Conservation (phyloP, 2,888 invertebrate genomes). For the Lasius fuliginosus region DNA sequence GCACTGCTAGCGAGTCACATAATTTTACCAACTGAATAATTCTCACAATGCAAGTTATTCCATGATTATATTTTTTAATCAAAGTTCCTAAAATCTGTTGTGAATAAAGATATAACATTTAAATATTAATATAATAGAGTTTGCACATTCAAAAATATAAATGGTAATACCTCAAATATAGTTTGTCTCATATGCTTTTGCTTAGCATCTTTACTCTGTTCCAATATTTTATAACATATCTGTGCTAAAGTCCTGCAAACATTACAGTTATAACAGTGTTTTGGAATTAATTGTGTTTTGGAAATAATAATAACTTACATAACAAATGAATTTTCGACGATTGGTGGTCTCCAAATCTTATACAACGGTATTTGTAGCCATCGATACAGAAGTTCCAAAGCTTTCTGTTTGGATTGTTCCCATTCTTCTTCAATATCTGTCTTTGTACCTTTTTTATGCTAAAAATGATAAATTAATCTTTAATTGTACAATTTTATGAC, state of each 20-base stretch:
- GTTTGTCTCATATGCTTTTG: conserved; percentile 90
- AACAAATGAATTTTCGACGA: conserved; percentile 94
- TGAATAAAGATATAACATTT: conserved; percentile 30
- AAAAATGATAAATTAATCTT: conserved; percentile 46
- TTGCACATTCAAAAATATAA: neutral
- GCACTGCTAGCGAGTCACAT: conserved; percentile 90
- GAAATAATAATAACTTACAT: conserved; percentile 88
- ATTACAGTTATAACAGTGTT: conserved; percentile 35
- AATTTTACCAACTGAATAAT: conserved; percentile 92
- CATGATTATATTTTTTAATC: conserved; percentile 94
- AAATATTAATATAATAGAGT: neutral
- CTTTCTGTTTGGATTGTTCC: conserved; percentile 90
- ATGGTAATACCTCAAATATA: conserved; percentile 85
- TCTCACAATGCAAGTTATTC: conserved; percentile 91
- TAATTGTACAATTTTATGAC: neutral
- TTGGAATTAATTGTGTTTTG: conserved; percentile 13
- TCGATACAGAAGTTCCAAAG: conserved; percentile 90
- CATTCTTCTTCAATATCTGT: conserved; percentile 89
- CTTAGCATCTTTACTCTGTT: conserved; percentile 88
- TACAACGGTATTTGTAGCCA: conserved; percentile 91
- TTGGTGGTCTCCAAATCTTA: conserved; percentile 93
- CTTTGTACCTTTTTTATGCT: conserved; percentile 81
- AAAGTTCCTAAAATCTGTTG: conserved; percentile 93
- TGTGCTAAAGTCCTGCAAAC: conserved; percentile 88
- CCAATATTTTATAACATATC: conserved; percentile 91